Base-by-base conservation (phyloP, 2,797 vertebrate species). In the Dryobates pubescens region DNA sequence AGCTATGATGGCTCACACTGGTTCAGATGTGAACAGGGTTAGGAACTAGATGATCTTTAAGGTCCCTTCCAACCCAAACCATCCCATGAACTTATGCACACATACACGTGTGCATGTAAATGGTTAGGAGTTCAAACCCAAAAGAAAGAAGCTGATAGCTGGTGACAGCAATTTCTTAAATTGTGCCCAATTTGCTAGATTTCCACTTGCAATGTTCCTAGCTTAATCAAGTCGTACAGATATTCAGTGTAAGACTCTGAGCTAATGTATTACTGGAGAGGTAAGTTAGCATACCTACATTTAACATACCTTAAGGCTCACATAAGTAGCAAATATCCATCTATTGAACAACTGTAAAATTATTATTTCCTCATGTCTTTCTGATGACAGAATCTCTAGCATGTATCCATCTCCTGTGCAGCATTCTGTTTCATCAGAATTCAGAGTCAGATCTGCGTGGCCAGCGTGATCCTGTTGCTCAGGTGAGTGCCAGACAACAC, bases 131-230 rank as follows among this genome's bases (percentile, higher is more conserved):
- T 24, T 51, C 17, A 51, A 51, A 51, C 49, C 49, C 17, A 75
- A 10, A 0, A 0, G 36, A 77, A 80, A 61, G 26, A 85, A 62
- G 3, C 1, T 1, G 29, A 43, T 20, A 87, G 24, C 8, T 61
- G 30, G 10, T 32, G 32, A 56, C 16, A 62, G 7, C 24, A 63
- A 73, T 63, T 78, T 78, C 68, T 82, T 63, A 56, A 86, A 41
- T 6, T 51, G 10, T 3, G 14, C 27, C 61, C 41, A 27, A 63
- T 72, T 82, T 12, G 38, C 6, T 63, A 43, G 24, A 17, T 84
- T 76, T 67, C 38, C 58, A 75, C 8, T 32, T 27, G 3, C 13
- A 79, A 49, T 0, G 0, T 75, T n/a, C 16, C 24, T 45, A 67
- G 10, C 5, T 47, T n/a, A 70, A 34, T 53, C 2, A 49, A 6